phyloP scores from a whole-genome alignment of 2,888 invertebrate species.

The Cosmopolites sordidus region DNA sequence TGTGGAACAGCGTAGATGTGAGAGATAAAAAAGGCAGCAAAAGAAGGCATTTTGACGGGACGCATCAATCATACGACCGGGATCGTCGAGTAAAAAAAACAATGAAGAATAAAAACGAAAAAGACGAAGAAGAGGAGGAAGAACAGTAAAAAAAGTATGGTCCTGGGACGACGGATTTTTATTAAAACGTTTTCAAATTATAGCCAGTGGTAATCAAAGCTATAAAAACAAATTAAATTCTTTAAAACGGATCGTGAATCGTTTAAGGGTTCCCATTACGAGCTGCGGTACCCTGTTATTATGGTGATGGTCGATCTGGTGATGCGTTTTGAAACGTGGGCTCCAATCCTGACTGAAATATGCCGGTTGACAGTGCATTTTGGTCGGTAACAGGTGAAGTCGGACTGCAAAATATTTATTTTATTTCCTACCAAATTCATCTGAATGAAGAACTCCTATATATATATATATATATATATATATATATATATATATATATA shows the following conservation, averaged over 20 bases:
- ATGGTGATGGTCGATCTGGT: background rate
- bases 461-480: background rate
- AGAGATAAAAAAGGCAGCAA: background rate
- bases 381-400: too few relatives aligned
- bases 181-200: conserved; percentile 50
- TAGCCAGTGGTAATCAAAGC: conserved; percentile 50
- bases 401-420: background rate
- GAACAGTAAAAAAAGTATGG: background rate
- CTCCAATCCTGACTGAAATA: too few relatives aligned
- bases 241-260: conserved; percentile 48
- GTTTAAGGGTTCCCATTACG: conserved; percentile 50
- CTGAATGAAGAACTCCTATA: background rate
- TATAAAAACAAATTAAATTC: conserved; percentile 53
- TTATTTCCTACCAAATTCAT: background rate
- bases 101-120: background rate
- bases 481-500: background rate
- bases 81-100: too few relatives aligned
- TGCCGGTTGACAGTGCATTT: too few relatives aligned
- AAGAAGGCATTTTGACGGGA: background rate
- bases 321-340: conserved; percentile 1
- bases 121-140: background rate
- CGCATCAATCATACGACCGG: background rate
- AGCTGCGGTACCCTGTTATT: conserved; percentile 31
- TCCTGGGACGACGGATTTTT: conserved; percentile 27
- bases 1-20: background rate